Conservation (phyloP, 2,113 vertebrate species). For the Myiozetetes cayanensis region DNA sequence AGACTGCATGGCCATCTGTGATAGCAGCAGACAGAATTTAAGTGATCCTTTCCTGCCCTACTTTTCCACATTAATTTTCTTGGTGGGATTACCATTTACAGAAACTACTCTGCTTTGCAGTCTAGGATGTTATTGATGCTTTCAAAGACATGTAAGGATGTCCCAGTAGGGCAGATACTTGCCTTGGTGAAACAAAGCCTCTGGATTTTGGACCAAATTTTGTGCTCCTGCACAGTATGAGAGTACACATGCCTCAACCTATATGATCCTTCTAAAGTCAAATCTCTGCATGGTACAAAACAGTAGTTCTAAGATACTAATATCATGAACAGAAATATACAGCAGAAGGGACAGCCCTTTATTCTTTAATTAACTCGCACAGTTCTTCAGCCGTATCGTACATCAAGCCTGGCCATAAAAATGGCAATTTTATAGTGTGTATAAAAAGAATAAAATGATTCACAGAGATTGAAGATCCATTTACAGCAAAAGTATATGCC, state of each 20-base stretch:
- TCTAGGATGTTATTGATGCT: not conserved
- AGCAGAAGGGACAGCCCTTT: not conserved
- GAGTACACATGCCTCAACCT: fast-evolving
- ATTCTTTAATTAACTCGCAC: constrained; percentile 51
- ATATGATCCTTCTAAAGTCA: not conserved
- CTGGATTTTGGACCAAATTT: not conserved
- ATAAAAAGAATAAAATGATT: constrained; percentile 41
- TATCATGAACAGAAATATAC: not conserved
- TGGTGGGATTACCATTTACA: not conserved
- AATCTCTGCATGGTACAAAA: not conserved
- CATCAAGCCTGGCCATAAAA: constrained; percentile 42
- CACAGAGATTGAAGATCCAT: constrained; percentile 11
- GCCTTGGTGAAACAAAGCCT: not conserved
- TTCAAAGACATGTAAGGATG: not conserved
- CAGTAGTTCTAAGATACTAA: not conserved
- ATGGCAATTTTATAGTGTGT: constrained; percentile 26
- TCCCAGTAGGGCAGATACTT: not conserved
- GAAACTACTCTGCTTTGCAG: not conserved
- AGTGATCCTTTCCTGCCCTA: not conserved
- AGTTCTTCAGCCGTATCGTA: not conserved
- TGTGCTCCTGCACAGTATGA: not conserved
- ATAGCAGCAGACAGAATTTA: not conserved
- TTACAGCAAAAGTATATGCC: not conserved
- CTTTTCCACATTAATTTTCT: not conserved
- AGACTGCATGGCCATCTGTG: not conserved